Conservation (phyloP, 2,113 vertebrate genomes). For the Limnothrissa miodon region DNA sequence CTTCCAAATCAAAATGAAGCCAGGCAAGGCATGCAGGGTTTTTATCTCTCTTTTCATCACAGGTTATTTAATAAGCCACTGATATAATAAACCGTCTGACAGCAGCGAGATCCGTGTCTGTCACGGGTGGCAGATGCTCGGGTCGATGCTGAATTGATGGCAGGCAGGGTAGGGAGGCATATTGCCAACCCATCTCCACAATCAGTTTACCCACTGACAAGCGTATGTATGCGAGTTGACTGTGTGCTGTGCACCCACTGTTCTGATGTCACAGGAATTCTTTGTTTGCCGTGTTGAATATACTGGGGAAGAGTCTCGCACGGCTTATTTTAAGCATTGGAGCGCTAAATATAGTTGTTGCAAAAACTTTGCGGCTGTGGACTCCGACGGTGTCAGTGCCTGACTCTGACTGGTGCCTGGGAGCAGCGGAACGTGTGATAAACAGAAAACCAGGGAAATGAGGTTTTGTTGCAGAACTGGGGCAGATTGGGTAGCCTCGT, state of each 20-base stretch:
- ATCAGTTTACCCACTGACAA: not conserved
- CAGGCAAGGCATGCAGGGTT: not conserved
- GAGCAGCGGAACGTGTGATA: not conserved
- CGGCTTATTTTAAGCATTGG: not conserved
- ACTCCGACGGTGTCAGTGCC: not conserved
- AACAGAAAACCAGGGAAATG: not conserved
- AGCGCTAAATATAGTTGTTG: not conserved
- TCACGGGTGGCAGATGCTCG: not conserved
- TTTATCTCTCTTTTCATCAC: conserved; percentile 26
- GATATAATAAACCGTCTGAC: not conserved
- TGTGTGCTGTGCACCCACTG: not conserved
- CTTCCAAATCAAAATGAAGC: conserved; percentile 21
- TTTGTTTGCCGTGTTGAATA: not conserved
- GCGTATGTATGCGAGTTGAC: not conserved
- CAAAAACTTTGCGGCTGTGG: not conserved
- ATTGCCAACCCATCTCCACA: not conserved
- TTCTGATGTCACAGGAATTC: not conserved
- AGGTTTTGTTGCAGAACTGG: not conserved
- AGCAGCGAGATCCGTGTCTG: not conserved
- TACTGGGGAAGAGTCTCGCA: not conserved
- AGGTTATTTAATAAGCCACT: conserved; percentile 30
- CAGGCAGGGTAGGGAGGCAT: not conserved
- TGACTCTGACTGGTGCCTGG: not conserved
- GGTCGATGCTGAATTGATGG: not conserved
- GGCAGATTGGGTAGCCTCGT: not conserved